Evolutionary conservation across 2,888 invertebrate species (phyloP), one percentile per base, ranked within the genome.

Genomic region (Julus scanicus): DNA sequence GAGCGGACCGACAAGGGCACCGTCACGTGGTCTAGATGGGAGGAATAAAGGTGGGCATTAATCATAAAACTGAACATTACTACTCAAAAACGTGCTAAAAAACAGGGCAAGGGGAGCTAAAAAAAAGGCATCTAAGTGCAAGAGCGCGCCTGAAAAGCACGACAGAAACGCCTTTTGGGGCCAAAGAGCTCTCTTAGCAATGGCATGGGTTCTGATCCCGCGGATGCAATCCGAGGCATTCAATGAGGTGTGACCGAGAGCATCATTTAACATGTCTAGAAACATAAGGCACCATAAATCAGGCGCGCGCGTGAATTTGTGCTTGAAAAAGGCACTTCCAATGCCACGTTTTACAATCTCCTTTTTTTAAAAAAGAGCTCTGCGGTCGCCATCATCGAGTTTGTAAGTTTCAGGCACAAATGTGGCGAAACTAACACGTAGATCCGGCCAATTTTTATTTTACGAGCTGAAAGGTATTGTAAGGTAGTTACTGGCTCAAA

Each of bases 1-100:
- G 96, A 96, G 86, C 97, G 95, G 29, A 91, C 97, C 29, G 97
- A 96, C 11, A 98, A 93, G 37, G 97, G 96, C 11, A 98, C 97
- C 91, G 96, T 94, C 0, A 97, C 95, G 93, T 98, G 97, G 93
- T 98, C 97, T 89, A 83, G 17, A 87, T 84, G 29, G 63, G 49
- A 63, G 44, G 8, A 53, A 53, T 17, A 80, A 80, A 80, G 37
- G 37, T 13, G 80, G 37, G 37, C 37, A 80, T 80, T 80, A 80
- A 80, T 83, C 49, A 87, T 57, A 63, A 87, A 87, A 85, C 48
- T 44, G 44, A 13, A 85, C 85, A 85, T 85, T 29, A 85, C 29
- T 48, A 85, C 48, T 85, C 20, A 85, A 44, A 85, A 44, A 44
- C 20, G 48, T 29, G 48, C 49, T 49, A 49, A 85, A 85, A 85